Evolutionary conservation across 1,140 invertebrate species (phyloP), one percentile per base, ranked within the genome.

Genomic region (Zaprionus inermis): DNA sequence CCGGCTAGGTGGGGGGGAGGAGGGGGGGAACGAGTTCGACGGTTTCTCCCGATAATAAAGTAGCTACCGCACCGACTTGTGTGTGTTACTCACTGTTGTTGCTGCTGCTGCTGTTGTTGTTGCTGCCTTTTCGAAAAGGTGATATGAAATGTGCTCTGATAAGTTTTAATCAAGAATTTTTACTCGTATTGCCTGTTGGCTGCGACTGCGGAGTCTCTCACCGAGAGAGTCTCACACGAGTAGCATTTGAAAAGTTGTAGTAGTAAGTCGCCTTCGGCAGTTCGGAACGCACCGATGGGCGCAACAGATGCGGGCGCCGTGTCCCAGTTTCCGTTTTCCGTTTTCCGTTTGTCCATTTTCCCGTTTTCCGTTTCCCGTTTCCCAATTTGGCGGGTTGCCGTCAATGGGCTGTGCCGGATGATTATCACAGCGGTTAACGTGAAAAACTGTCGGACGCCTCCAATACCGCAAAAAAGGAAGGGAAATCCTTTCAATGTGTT

Each of bases 161-260:
- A 91, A 91, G 84, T 91, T 91, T 91, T 91, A 91, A 91, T 91
- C 89, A 91, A 82, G 84, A 91, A 86, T 81, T 91, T 91, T 88
- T 79, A 86, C 82, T 86, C 82, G 79, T 76, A 75, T 85, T 89
- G 84, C 84, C 38, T 44, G 38, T 85, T 86, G 88, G 83, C 83
- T 85, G 81, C 79, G 73, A 76, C 81, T 51, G 38, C 38, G 67
- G 75, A 73, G 51, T 63, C 81, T 63, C 81, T 72, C 63, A 49
- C 44, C 38, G 38, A 44, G 44, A 66, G 72, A 66, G 72, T 72
- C 73, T 64, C 65, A 70, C 77, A n/a, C 38, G 83, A 84, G 81
- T 90, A 90, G 86, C 82, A 85, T 90, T 83, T 90, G 86, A 90
- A 90, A 85, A 90, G 85, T 90, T 90, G 85, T 85, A 90, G 86